Percentiles rank a stretch among this genome's conserved stretches.
phyloP scores from a whole-genome alignment of 2,888 invertebrate genomes.

The Dendrolimus houi region DNA sequence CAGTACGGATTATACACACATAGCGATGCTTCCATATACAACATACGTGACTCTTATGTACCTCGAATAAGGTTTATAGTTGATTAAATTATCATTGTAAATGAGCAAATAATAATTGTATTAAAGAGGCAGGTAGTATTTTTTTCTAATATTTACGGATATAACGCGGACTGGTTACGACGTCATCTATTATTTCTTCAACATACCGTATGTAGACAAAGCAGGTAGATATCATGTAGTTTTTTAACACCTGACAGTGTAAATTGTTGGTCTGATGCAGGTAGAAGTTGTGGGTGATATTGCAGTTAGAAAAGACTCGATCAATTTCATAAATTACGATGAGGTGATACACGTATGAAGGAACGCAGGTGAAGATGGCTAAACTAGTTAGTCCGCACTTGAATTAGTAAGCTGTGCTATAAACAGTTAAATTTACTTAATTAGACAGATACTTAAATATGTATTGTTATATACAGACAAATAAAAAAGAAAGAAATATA shows the following conservation, averaged over 20 bases:
- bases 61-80: background rate
- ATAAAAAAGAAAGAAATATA: too few relatives aligned
- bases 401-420: too few relatives aligned
- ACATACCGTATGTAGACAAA: conserved; percentile 33
- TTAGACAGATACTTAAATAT: too few relatives aligned
- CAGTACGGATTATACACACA: background rate
- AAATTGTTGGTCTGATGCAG: background rate
- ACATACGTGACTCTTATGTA: background rate
- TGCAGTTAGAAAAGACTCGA: background rate
- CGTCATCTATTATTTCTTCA: conserved; percentile 41
- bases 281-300: background rate
- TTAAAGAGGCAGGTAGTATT: conserved; percentile 47
- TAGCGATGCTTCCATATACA: background rate
- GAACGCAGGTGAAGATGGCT: too few relatives aligned
- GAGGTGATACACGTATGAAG: background rate
- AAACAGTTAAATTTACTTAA: too few relatives aligned
- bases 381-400: too few relatives aligned
- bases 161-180: conserved; percentile 49
- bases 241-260: background rate
- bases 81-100: background rate
- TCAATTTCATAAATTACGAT: background rate
- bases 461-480: too few relatives aligned
- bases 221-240: conserved; percentile 29
- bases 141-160: conserved; percentile 53
- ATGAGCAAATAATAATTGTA: too few relatives aligned